Conservation (phyloP, 2,113 vertebrate species). For the Dromiciops gliroides region DNA sequence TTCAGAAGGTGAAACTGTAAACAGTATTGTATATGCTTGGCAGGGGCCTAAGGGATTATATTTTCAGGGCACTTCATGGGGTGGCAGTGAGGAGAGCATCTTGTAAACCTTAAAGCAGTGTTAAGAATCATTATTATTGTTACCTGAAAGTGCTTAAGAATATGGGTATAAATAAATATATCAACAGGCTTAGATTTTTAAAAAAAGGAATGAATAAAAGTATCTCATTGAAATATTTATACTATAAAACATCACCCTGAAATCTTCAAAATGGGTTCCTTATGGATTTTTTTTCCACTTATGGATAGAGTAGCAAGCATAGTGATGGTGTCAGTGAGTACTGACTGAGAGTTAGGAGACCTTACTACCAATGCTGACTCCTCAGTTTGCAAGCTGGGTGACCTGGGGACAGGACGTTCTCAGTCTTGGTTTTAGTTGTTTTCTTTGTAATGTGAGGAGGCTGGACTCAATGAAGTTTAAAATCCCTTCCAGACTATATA, state of each 20-base stretch:
- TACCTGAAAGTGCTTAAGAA: neutral
- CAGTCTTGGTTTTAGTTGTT: neutral
- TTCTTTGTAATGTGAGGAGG: neutral
- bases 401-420: neutral
- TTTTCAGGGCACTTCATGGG: neutral
- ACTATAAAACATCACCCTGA: constrained; percentile 32
- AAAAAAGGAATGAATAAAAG: constrained; percentile 48
- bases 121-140: neutral
- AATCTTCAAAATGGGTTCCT: neutral
- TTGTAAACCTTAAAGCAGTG: neutral
- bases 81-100: neutral
- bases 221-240: constrained; percentile 13
- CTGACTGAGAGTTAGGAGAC: constrained; percentile 2
- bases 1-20: constrained; percentile 54
- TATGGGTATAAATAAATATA: neutral
- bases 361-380: neutral
- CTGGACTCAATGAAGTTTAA: neutral
- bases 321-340: neutral
- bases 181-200: neutral
- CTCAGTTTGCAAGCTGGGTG: neutral
- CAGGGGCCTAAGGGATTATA: neutral
- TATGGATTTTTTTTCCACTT: neutral
- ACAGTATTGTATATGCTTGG: constrained; percentile 34
- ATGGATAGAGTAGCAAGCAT: neutral
- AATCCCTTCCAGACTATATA: constrained; percentile 14